Base-by-base conservation (phyloP, 2,888 invertebrate genomes). In the Hecatera dysodea region DNA sequence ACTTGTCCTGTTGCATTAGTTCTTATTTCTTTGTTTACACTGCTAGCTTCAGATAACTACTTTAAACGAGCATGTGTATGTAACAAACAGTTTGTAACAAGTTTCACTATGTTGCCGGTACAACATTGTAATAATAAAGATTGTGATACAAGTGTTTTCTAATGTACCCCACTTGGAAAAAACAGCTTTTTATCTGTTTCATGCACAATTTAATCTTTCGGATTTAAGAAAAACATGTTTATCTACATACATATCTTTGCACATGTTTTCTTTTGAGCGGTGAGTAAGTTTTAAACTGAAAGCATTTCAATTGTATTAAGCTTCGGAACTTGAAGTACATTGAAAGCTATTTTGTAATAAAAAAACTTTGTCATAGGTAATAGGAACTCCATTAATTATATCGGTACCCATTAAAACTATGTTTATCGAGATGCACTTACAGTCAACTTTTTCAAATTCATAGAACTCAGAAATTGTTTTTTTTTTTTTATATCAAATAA, bases 121-220 rank as follows among this genome's bases (percentile, higher is more conserved):
- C 64, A 59, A 69, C 77, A 69, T 57, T 62, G 78, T 76, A 62
- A 66, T 76, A 75, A 69, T 80, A 78, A 82, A 72, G 61, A 63
- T 72, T 67, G n/a, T 44, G 15, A 64, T 61, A 42, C 27, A 80
- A 76, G 53, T 57, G 59, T 64, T 80, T 80, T 80, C 81, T 76
- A 79, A 80, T 72, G 55, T 42, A 53, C 61, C 29, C 24, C 15
- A 55, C 62, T 64, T 52, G 29, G 60, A 62, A 80, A n/a, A 62
- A 75, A 39, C 44, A 53, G 62, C 11, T 24, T 52, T 61, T 72
- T 63, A 80, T 80, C 67, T 59, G 24, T 59, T 78, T 76, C 67
- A 80, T 44, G 80, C 53, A 59, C 80, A 79, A 76, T 72, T 80
- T 63, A 65, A 67, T 59, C 48, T 79, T 77, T 69, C n/a, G 17